Base-by-base conservation (phyloP, 2,797 vertebrate genomes). In the Acanthurus tractus region DNA sequence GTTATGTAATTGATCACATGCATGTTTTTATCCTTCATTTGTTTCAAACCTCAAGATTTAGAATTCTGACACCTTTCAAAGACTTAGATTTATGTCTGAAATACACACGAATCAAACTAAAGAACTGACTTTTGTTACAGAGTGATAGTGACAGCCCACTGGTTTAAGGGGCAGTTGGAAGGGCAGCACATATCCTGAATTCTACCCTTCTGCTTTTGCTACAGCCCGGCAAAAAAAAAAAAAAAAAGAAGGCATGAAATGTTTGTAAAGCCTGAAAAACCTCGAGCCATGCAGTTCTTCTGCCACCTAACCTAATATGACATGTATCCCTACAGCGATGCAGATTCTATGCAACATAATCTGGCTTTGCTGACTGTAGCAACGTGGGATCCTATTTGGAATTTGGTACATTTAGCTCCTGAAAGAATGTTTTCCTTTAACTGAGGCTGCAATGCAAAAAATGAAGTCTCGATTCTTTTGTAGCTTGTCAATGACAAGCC, bases 371-470 rank as follows among this genome's bases (percentile, higher is more conserved):
- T 86, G 59, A 93, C 87, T 36, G 88, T 80, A 88, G 81, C 78
- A 87, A 88, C 81, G 44, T 72, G 83, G 82, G 86, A 93, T 93
- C 88, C 83, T 90, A 81, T 93, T 93, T 92, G 84, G 86, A 93
- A 92, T 91, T 88, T 79, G 34, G 11, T 93, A 82, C 89, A 91
- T 92, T 90, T 88, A 75, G 80, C 63, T 76, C 55, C 38, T 88
- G 84, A 90, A 94, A 93, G 89, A 94, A 93, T 87, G 81, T 80
- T 79, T 76, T 81, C 38, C 34, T 92, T 94, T 81, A 91, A 87
- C 56, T 40, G 91, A 92, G 76, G 86, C 91, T 75, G 94, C 92
- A 95, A 89, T 88, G 84, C 81, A 89, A 82, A 94, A 95, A 96
- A 93, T 95, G 79, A 93, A 94, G 90, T 92, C 82, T 81, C 44